Base-by-base conservation (phyloP, 2,797 vertebrate genomes). In the Mormyrus proboscirostris region DNA sequence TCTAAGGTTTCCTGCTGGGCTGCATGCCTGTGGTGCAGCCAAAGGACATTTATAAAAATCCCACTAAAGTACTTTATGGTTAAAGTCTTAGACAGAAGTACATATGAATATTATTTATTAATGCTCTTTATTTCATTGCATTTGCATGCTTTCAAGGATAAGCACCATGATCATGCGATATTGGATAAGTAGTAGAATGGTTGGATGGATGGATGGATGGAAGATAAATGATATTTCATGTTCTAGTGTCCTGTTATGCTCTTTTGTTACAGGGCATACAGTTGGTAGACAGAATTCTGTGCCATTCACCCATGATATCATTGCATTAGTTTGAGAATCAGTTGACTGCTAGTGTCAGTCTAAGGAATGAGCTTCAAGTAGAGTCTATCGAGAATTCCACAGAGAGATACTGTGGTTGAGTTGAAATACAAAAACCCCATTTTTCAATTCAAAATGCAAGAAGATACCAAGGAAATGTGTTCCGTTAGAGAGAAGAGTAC, bases 311-410 rank as follows among this genome's bases (percentile, higher is more conserved):
- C 41, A 47, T 82, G 41, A 82, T 47, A n/a, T 82, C 38, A n/a
- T 82, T 82, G 76, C 16, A 47, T 82, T 82, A 47, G 19, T 82
- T 82, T 82, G 76, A 47, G 76, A 44, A 82, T 82, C 69, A 76
- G 69, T 76, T 38, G 33, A 76, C 33, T 38, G 69, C 33, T 16
- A 41, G 69, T 76, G 33, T 76, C 69, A 76, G 2, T 76, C 14
- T 76, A 14, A 76, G 69, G 69, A 76, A 76, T 76, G 69, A 76
- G 33, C 33, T 19, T 76, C 69, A 41, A 41, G 69, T 6, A 38
- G 33, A 38, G 33, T 41, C 14, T 33, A 76, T 16, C 1, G 33
- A 7, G 69, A 76, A 76, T 76, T 76, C 69, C 69, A 76, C 12
- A 38, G 69, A 73, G 65, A 76, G 33, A 76, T 76, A 76, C 69